Evolutionary conservation across 2,113 vertebrate genomes (phyloP).

Genomic region (Anthoscopus minutus): DNA sequence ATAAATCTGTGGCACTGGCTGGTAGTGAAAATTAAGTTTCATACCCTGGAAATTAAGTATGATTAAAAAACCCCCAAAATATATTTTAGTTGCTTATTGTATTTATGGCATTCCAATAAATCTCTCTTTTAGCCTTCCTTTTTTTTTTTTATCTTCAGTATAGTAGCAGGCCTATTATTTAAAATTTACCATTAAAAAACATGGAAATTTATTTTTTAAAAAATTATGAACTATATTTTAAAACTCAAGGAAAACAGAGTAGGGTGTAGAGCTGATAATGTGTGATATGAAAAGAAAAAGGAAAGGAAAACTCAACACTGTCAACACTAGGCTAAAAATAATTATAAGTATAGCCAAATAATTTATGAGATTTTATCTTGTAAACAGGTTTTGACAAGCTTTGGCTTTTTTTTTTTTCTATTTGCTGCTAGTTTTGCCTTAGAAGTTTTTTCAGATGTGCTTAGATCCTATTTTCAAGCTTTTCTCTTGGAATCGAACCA

Average conservation of each 20-base stretch:
- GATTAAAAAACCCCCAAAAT: rapidly evolving
- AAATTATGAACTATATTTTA: not conserved
- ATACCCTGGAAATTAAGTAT: not conserved
- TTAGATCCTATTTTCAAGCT: not conserved
- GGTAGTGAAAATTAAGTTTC: not conserved
- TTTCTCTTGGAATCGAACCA: not conserved
- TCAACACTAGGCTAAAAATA: not conserved
- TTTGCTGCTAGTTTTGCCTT: not conserved
- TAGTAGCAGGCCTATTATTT: not conserved
- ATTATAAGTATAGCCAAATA: not conserved
- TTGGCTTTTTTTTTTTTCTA: not conserved
- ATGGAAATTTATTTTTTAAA: not conserved
- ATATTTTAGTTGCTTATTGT: not conserved
- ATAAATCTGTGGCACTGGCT: not conserved
- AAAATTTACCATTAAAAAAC: not conserved
- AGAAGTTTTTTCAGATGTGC: not conserved
- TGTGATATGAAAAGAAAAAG: not conserved
- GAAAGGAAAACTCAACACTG: not conserved
- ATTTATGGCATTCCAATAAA: not conserved
- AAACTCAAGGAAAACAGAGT: not conserved
- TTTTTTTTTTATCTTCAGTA: not conserved
- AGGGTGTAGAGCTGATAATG: not conserved
- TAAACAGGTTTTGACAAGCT: not conserved
- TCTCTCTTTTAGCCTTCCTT: not conserved
- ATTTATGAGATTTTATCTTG: not conserved